Evolutionary conservation across 2,797 vertebrate genomes (phyloP).

Genomic region (Toxotes lorentzi): DNA sequence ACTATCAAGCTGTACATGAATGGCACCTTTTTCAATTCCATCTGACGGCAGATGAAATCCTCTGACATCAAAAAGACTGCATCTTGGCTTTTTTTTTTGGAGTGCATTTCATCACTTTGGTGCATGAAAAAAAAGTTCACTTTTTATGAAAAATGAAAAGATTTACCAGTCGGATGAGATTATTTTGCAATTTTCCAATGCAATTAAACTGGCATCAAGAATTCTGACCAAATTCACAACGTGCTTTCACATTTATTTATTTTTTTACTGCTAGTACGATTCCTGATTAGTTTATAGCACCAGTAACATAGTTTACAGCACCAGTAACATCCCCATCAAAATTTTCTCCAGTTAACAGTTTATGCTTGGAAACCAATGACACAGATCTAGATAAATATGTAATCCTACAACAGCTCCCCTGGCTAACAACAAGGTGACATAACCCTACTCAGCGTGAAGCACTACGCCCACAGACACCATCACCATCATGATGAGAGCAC

Average conservation of each 20-base stretch:
- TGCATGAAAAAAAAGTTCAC: not conserved
- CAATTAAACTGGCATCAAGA: not conserved
- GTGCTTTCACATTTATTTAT: not conserved
- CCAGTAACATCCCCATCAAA: not conserved
- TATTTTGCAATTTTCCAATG: not conserved
- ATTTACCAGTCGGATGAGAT: not conserved
- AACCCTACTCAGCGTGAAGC: constrained; percentile 74
- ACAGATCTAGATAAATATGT: constrained; percentile 39
- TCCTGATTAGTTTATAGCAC: not conserved
- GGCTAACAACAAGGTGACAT: constrained; percentile 67
- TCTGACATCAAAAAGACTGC: not conserved
- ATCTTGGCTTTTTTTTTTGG: constrained; percentile 9
- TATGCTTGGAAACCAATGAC: constrained; percentile 9
- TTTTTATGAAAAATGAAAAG: not conserved
- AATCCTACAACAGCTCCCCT: constrained; percentile 54
- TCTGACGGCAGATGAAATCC: constrained; percentile 30
- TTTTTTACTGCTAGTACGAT: not conserved
- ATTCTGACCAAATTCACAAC: not conserved
- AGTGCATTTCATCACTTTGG: constrained; percentile 6
- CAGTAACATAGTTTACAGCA: not conserved
- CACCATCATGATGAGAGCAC: constrained; percentile 53
- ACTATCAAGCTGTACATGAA: constrained; percentile 5
- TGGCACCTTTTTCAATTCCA: not conserved
- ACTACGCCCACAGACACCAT: constrained; percentile 70
- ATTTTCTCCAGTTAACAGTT: not conserved